Evolutionary conservation across 2,797 vertebrate species (phyloP).

Genomic region (Xenopus petersii): DNA sequence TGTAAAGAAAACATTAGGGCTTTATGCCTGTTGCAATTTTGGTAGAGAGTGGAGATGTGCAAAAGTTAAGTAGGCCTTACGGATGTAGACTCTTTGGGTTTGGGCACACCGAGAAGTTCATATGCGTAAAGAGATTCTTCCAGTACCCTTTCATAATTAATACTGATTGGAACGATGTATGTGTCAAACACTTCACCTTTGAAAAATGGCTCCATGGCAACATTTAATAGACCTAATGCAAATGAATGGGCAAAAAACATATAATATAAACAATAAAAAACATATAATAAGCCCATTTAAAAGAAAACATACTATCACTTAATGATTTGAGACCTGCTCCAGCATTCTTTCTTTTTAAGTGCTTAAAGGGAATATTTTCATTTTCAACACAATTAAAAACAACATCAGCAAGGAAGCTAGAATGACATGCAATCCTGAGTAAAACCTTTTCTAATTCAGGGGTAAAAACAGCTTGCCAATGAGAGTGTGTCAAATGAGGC

Average conservation of each 20-base stretch:
- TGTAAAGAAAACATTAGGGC: not conserved
- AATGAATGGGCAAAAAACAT: not conserved
- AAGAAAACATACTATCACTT: too few species aligned
- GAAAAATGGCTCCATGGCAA: slow-evolving; percentile 93
- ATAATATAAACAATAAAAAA: too few species aligned
- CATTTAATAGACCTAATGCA: slow-evolving; percentile 83
- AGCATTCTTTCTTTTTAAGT: too few species aligned
- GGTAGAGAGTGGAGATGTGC: not conserved
- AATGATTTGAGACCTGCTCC: too few species aligned
- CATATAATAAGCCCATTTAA: too few species aligned
- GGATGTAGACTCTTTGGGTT: slow-evolving; percentile 95
- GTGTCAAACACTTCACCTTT: slow-evolving; percentile 93
- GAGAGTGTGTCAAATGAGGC: too few species aligned
- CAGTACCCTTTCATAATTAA: slow-evolving; percentile 91
- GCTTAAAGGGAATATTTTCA: too few species aligned
- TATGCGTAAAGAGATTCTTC: slow-evolving; percentile 91
- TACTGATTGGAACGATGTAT: slow-evolving; percentile 88
- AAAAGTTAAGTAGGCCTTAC: slow-evolving; percentile 64
- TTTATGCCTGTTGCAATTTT: not conserved
- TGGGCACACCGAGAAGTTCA: slow-evolving; percentile 92
- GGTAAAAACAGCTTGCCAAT: too few species aligned
- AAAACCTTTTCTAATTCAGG: too few species aligned
- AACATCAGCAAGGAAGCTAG: too few species aligned
- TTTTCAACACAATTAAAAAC: too few species aligned
- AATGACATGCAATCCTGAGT: too few species aligned